phyloP scores from a whole-genome alignment of 2,797 vertebrate genomes.

The Sphenodon punctatus region DNA sequence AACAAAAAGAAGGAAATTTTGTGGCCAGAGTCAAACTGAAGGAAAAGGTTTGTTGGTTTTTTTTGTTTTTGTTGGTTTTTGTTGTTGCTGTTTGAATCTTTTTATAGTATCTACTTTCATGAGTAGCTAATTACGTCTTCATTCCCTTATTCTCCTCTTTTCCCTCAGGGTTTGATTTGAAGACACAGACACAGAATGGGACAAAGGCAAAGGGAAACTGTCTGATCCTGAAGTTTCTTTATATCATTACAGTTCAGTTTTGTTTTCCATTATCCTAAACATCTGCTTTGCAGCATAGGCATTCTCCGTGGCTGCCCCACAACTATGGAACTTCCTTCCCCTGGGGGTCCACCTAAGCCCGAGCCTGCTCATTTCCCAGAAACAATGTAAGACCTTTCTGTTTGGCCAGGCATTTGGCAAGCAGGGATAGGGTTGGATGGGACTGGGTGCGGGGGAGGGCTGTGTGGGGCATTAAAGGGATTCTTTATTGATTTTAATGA shows the following conservation, averaged over 20 bases:
- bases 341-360: too few relatives aligned
- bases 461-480: too few relatives aligned
- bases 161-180: not conserved
- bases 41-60: not conserved
- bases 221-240: not conserved
- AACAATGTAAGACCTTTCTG: too few relatives aligned
- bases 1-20: rapidly evolving
- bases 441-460: too few relatives aligned
- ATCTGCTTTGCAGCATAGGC: too few relatives aligned
- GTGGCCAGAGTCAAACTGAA: not conserved
- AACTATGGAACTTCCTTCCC: too few relatives aligned
- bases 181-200: not conserved
- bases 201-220: not conserved
- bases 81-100: not conserved
- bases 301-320: too few relatives aligned
- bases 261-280: rapidly evolving
- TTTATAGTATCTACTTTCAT: not conserved
- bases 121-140: rapidly evolving
- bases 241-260: not conserved
- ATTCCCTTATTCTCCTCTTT: rapidly evolving
- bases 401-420: too few relatives aligned
- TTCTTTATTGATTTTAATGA: too few relatives aligned
- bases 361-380: too few relatives aligned
- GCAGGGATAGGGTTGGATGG: too few relatives aligned
- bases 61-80: too few relatives aligned